Evolutionary conservation across 2,888 invertebrate species (phyloP).

Genomic region (Epinotia brunnichana): DNA sequence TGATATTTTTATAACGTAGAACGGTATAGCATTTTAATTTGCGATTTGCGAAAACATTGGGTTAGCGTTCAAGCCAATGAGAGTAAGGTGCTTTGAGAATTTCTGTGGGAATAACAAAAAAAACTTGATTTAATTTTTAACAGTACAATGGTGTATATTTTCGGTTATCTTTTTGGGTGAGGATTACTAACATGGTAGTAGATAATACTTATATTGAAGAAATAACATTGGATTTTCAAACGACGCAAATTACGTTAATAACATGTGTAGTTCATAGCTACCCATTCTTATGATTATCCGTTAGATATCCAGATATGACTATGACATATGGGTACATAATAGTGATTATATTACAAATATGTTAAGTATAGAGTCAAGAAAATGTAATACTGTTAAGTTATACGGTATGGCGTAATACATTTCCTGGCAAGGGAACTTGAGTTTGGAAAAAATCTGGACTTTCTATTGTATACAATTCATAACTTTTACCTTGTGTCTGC

Average conservation of each 20-base stretch:
- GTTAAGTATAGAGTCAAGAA: no score
- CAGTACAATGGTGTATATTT: not conserved
- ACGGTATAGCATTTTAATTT: not conserved
- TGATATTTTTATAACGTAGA: not conserved
- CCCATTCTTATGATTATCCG: not conserved
- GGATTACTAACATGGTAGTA: slow-evolving; percentile 14
- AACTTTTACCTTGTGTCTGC: not conserved
- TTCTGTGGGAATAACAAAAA: slow-evolving; percentile 20
- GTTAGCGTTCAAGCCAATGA: slow-evolving; percentile 30
- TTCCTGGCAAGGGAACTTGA: not conserved
- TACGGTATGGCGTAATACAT: no score
- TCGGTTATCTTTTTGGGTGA: slow-evolving; percentile 4
- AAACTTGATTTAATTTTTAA: not conserved
- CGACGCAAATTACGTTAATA: slow-evolving; percentile 10
- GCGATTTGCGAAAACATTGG: not conserved
- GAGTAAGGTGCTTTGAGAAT: slow-evolving; percentile 9
- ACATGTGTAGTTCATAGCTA: not conserved
- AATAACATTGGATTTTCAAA: slow-evolving; percentile 8
- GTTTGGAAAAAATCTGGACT: not conserved
- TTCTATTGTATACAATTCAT: not conserved
- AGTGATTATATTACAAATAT: not conserved
- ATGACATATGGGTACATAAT: not conserved
- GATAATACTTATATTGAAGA: not conserved
- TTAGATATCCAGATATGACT: not conserved
- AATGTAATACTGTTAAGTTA: no score